A percentile compares a stretch with the other conserved stretches of the same genome.
These are phyloP conservation scores for Pentalonia nigronervosa DNA, from an alignment of 1,140 invertebrate species.

Conservation along the genomic window DNA sequence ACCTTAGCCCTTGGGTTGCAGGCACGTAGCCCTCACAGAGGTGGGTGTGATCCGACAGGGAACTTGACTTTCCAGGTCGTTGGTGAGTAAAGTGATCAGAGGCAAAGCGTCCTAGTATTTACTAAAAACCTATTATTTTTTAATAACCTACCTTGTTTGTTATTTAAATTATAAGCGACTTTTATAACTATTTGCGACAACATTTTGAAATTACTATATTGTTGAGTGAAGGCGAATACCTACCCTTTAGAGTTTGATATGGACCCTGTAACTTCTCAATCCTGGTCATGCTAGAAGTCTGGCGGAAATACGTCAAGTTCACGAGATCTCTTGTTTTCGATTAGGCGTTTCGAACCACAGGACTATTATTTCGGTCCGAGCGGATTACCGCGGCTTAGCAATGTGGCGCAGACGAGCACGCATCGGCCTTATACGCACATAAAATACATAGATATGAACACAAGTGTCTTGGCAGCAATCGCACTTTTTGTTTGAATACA, in stretches of 20 bases:
- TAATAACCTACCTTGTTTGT: background rate
- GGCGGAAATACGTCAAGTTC: background rate
- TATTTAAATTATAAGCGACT: background rate
- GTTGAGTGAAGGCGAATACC: background rate
- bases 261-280: background rate
- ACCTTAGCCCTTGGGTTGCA: background rate
- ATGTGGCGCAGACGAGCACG: background rate
- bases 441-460: slow-evolving; percentile 6
- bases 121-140: background rate
- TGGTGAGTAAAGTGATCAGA: background rate
- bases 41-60: too few species aligned
- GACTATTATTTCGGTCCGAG: slow-evolving; percentile 14
- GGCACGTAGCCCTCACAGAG: background rate
- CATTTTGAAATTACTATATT: background rate
- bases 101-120: background rate
- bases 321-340: background rate
- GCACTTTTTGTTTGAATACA: background rate
- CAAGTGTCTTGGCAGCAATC: background rate
- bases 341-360: background rate
- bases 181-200: background rate
- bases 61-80: background rate
- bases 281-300: background rate
- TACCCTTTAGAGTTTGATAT: background rate
- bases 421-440: background rate
- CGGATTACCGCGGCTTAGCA: background rate